phyloP scores from a whole-genome alignment of 2,113 vertebrate species.

The Eulacestoma nigropectus region DNA sequence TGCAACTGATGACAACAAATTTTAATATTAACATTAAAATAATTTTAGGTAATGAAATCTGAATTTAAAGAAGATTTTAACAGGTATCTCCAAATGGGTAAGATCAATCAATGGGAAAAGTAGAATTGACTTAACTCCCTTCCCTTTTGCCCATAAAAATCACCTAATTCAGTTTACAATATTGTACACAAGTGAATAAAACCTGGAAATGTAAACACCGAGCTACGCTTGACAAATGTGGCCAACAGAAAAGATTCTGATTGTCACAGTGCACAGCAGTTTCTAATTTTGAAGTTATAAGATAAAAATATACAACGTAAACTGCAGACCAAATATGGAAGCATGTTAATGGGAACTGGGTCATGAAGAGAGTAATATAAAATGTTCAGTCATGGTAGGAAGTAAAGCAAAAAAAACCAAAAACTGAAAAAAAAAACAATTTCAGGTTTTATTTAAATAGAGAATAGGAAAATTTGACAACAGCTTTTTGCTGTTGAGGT shows the following conservation, averaged over 20 bases:
- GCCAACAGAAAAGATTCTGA: background rate
- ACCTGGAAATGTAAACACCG: background rate
- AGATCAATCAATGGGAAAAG: background rate
- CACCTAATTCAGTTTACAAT: background rate
- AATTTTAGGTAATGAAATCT: background rate
- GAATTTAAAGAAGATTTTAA: background rate
- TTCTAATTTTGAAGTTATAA: background rate
- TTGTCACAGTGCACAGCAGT: background rate
- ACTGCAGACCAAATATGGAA: background rate
- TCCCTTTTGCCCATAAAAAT: background rate
- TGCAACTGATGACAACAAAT: background rate
- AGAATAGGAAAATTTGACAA: background rate
- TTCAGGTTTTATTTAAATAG: background rate
- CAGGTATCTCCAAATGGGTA: background rate
- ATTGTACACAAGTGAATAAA: background rate
- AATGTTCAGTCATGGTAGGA: background rate
- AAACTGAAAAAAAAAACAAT: background rate
- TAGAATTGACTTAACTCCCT: accelerated
- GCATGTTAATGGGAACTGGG: background rate
- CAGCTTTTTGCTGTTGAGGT: background rate
- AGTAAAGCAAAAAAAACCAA: background rate
- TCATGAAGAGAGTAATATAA: accelerated
- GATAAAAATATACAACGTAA: background rate
- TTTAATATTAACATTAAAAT: background rate
- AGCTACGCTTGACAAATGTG: background rate